These are phyloP conservation scores for Eupithecia centaureata DNA, from an alignment of 2,888 invertebrate genomes.

Conservation along the genomic window DNA sequence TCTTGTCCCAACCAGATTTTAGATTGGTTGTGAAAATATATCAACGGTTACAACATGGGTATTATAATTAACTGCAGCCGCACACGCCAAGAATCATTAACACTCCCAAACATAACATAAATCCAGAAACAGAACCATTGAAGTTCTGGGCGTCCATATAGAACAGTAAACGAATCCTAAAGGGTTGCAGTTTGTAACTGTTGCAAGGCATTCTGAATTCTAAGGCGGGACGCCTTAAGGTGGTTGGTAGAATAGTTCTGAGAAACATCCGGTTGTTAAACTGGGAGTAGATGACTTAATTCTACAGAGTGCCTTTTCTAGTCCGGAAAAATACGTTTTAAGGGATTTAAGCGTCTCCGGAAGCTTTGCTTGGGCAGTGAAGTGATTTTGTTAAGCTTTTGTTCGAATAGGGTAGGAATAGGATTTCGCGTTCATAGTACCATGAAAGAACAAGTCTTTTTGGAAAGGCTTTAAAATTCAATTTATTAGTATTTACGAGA, in stretches of 20 bases:
- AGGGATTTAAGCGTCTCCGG: constrained; percentile 41
- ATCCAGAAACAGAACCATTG: constrained; percentile 49
- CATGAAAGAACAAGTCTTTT: no score
- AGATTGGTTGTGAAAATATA: constrained; percentile 38
- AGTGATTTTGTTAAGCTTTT: constrained; percentile 14
- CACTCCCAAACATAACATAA: constrained; percentile 48
- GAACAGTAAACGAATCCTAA: constrained; percentile 28
- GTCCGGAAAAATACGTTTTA: constrained; percentile 50
- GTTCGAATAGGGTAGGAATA: no score
- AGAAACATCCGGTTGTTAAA: constrained; percentile 69
- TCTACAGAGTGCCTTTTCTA: constrained; percentile 66
- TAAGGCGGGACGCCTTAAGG: constrained; percentile 12
- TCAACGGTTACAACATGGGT: constrained; percentile 44
- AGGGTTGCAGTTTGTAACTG: neutral
- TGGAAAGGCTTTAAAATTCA: no score
- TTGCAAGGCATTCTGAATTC: constrained; percentile 21
- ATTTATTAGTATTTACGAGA: no score
- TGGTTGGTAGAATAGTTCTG: constrained; percentile 37
- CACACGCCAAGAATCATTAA: constrained; percentile 47
- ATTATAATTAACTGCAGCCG: constrained; percentile 44
- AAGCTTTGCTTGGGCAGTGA: constrained; percentile 37
- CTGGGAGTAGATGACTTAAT: constrained; percentile 52
- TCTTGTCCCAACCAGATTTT: constrained; percentile 22
- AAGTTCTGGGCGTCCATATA: constrained; percentile 50
- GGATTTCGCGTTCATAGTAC: no score